Percentiles rank a stretch among this genome's conserved stretches.
Evolutionary conservation across 2,888 invertebrate species (phyloP).

Genomic region (Crioceris asparagi): DNA sequence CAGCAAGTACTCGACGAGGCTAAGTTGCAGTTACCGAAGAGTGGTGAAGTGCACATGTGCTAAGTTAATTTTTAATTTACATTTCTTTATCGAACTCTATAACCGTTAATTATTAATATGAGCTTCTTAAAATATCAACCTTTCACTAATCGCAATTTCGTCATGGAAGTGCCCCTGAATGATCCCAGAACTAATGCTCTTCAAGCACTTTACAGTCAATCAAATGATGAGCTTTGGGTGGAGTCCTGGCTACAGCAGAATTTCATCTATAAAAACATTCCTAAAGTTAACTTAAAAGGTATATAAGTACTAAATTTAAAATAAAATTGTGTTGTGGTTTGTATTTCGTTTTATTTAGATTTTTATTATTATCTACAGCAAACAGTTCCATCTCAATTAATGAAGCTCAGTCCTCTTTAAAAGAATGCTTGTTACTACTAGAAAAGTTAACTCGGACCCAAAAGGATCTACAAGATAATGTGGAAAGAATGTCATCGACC

Average conservation of each 20-base stretch:
- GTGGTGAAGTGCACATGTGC: slow-evolving; percentile 28
- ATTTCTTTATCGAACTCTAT: background rate
- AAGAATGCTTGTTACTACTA: slow-evolving; percentile 30
- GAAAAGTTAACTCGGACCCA: slow-evolving; percentile 35
- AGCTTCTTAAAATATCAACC: slow-evolving; percentile 21
- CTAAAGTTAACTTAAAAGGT: slow-evolving; percentile 26
- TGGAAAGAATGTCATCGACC: slow-evolving; percentile 38
- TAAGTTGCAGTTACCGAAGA: slow-evolving; percentile 45
- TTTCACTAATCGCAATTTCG: slow-evolving; percentile 15
- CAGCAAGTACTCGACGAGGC: slow-evolving; percentile 56
- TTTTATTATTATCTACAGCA: slow-evolving; percentile 5
- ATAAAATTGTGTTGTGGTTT: slow-evolving; percentile 1
- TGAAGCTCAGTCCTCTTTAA: slow-evolving; percentile 31
- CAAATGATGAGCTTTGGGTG: slow-evolving; percentile 35
- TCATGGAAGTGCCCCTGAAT: slow-evolving; percentile 16
- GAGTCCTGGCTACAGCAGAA: slow-evolving; percentile 34
- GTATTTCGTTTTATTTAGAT: background rate
- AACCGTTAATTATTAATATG: slow-evolving; percentile 10
- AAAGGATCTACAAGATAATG: slow-evolving; percentile 38
- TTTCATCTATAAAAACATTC: slow-evolving; percentile 22
- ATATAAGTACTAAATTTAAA: slow-evolving; percentile 1
- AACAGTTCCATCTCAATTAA: slow-evolving; percentile 30
- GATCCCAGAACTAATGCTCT: slow-evolving; percentile 18
- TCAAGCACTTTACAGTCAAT: slow-evolving; percentile 23
- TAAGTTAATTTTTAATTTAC: slow-evolving; percentile 10